Evolutionary conservation across 2,888 invertebrate genomes (phyloP), one percentile per base, ranked within the genome.

Genomic region (Drosophila greeni): DNA sequence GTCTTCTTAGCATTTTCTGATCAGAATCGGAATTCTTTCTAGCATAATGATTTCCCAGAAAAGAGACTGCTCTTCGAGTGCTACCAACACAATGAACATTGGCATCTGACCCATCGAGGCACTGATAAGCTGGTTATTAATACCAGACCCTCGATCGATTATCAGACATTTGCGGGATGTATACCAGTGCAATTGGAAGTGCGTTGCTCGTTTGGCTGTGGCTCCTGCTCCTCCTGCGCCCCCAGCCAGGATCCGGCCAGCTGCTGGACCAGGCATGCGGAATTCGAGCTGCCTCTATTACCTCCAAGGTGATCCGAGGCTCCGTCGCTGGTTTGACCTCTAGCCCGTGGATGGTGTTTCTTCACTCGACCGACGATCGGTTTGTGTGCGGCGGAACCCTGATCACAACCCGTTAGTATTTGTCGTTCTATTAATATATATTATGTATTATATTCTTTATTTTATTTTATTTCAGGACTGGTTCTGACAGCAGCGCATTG

Each of bases 401-500:
- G 18, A 45, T 45, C 5, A 20, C 45, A 2, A 4, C 1, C 14
- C 29, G 45, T 45, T 18, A 7, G 29, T 31, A 31, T 31, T 31
- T 18, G 14, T 31, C 5, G 7, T 8, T 18, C 2, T n/a, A n/a
- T n/a, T 23, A n/a, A 5, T 9, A 9, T 9, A 2, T 2, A 24
- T 9, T 5, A 9, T n/a, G 0, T 8, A n/a, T 9, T 18, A 8
- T 8, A 2, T 18, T 18, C 2, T 6, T 18, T 2, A 14, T n/a
- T 5, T 24, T 18, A n/a, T n/a, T n/a, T n/a, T n/a, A n/a, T 29
- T 14, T 31, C 5, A 45, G 45, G 45, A 8, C 29, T 45, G 9
- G 45, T 45, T 9, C 18, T 45, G 3, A 45, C 45, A 9, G 45
- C 45, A 18, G 45, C 29, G 5, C 29, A 29, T 45, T 45, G 45